Evolutionary conservation across 2,888 invertebrate species (phyloP), one percentile per base, ranked within the genome.

Genomic region (Ectemnius lituratus): DNA sequence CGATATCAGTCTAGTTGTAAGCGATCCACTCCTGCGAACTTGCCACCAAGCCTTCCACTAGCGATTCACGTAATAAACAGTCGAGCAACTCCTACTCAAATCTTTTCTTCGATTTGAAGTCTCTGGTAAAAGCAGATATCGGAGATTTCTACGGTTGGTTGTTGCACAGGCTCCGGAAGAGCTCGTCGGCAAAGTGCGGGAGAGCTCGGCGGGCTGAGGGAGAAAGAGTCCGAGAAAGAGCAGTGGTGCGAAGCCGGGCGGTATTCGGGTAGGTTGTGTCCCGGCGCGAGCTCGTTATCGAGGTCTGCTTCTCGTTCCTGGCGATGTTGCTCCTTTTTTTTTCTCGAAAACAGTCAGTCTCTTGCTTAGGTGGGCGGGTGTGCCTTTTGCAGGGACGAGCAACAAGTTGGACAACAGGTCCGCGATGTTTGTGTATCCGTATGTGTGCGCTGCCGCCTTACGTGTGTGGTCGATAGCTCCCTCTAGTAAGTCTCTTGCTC

Each of bases 371-470:
- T 65, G 75, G 80, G 75, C 79, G 82, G 79, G 75, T 81, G 74
- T 78, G 76, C 82, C 82, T 84, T 75, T 84, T 74, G 80, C 81
- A 81, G 83, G 88, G 85, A 86, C 86, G 87, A 89, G 90, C 90
- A 90, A 90, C 90, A 90, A 90, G 90, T 90, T 89, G 89, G 90
- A 90, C 90, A 90, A 90, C 90, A 90, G 90, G 90, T 90, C 89
- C 88, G 87, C 85, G 85, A 82, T 80, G 83, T 84, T 77, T 81
- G 80, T 80, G 80, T 83, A 76, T 81, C 80, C 78, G 80, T 85
- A 79, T 77, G 81, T 75, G 78, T 73, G 83, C 83, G 83, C 78
- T 80, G 76, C 75, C 81, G 82, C 80, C 84, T 81, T 83, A 83
- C 82, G 81, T 79, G 83, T 82, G 82, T 85, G 83, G 84, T 85